A percentile compares a stretch with the other conserved stretches of the same genome.
These are phyloP conservation scores for Myiopsitta monachus DNA, from an alignment of 2,113 vertebrate genomes.

Conservation along the genomic window DNA sequence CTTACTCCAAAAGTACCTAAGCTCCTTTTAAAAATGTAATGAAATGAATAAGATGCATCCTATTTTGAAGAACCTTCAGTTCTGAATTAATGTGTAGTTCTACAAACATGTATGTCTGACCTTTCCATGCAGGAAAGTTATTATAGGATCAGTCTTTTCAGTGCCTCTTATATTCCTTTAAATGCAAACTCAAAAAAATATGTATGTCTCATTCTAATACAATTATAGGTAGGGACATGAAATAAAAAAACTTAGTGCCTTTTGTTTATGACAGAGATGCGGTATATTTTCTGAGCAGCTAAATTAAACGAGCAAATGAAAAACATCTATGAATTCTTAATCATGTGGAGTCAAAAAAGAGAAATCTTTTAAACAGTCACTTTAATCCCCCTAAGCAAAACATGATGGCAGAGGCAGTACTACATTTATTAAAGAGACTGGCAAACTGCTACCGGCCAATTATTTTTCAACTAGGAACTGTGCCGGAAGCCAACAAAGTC, in stretches of 20 bases:
- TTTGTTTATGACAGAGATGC: neutral
- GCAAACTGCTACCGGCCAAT: neutral
- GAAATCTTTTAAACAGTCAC: neutral
- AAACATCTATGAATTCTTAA: neutral
- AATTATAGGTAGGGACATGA: neutral
- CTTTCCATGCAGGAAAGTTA: neutral
- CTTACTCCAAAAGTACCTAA: neutral
- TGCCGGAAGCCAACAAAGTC: neutral
- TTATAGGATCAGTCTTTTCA: neutral
- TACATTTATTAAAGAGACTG: neutral
- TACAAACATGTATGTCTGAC: neutral
- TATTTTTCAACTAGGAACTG: neutral
- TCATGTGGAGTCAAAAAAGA: neutral
- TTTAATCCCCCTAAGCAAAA: neutral
- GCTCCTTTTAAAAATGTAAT: neutral
- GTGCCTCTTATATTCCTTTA: neutral
- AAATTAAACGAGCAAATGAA: neutral
- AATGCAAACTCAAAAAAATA: neutral
- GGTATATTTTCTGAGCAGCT: neutral
- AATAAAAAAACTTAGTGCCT: neutral
- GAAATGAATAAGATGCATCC: neutral
- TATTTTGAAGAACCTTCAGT: neutral
- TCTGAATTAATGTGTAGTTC: neutral
- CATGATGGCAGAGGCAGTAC: neutral
- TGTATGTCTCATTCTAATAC: neutral